These are phyloP conservation scores for Anthophora plumipes DNA, from an alignment of 2,888 invertebrate genomes.

Conservation along the genomic window DNA sequence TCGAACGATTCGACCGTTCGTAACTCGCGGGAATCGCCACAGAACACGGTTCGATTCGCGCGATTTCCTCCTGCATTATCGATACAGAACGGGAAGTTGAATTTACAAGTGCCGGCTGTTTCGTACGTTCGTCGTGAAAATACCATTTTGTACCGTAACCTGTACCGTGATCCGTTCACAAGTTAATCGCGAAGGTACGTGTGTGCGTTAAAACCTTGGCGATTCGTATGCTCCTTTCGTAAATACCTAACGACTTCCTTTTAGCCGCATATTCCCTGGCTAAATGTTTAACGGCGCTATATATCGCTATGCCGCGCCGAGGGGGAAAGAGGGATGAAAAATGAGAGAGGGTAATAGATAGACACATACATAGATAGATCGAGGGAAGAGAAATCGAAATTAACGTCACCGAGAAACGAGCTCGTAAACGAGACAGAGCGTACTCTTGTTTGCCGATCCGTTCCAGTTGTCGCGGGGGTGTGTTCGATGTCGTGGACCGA, in stretches of 20 bases:
- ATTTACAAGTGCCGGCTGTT: background rate
- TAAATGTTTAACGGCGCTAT: background rate
- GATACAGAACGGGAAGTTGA: background rate
- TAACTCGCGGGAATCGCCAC: conserved; percentile 6
- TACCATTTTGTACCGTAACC: too few species aligned
- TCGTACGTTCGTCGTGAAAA: too few species aligned
- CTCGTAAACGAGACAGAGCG: conserved; percentile 1
- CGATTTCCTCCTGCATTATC: background rate
- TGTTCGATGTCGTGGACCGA: conserved; percentile 23
- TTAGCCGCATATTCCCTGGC: too few species aligned
- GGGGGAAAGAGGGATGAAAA: background rate
- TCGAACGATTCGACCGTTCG: conserved; percentile 7
- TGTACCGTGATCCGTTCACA: too few species aligned
- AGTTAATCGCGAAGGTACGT: too few species aligned
- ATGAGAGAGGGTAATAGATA: background rate
- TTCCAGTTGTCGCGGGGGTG: conserved; percentile 14
- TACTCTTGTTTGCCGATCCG: conserved; percentile 29
- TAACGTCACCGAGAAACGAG: conserved; percentile 7
- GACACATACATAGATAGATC: background rate
- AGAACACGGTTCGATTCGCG: background rate
- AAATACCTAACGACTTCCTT: too few species aligned
- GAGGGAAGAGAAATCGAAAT: background rate
- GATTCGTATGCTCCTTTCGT: too few species aligned
- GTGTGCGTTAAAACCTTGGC: too few species aligned
- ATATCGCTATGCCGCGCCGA: background rate